Percentiles rank a stretch among this genome's conserved stretches.
phyloP scores from a whole-genome alignment of 1,140 invertebrate genomes.

The Pseudomyrmex gracilis region DNA sequence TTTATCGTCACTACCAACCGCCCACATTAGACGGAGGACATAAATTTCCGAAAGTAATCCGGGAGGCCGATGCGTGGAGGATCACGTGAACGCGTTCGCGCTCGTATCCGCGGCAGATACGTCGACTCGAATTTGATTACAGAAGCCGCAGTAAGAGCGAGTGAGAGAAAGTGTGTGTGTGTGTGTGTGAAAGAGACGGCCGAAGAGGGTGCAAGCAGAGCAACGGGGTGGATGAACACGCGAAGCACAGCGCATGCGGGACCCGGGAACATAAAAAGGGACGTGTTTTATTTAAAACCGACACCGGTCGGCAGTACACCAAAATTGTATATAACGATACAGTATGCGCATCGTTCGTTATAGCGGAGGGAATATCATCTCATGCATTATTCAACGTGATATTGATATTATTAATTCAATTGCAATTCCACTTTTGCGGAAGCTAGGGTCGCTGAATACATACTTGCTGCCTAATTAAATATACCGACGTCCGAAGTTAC shows the following conservation, averaged over 20 bases:
- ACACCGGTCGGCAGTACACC: constrained; percentile 28
- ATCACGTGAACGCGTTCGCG: constrained; percentile 18
- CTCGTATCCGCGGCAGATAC: constrained; percentile 52
- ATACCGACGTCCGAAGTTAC: constrained; percentile 62
- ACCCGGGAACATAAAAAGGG: constrained; percentile 46
- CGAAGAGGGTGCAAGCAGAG: constrained; percentile 37
- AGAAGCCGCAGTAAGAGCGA: constrained; percentile 1
- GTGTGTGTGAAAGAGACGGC: neutral
- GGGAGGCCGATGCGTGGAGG: constrained; percentile 8
- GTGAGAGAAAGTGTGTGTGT: neutral
- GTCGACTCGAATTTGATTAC: constrained; percentile 71
- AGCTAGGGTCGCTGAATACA: constrained; percentile 37
- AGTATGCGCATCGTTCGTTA: constrained; percentile 46
- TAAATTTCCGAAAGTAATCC: constrained; percentile 67
- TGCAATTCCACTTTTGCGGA: constrained; percentile 67
- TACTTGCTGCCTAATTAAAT: constrained; percentile 70
- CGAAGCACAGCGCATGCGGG: neutral
- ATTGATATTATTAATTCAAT: constrained; percentile 71
- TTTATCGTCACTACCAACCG: constrained; percentile 55
- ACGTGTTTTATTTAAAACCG: constrained; percentile 62
- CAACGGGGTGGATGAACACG: constrained; percentile 19
- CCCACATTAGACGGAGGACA: constrained; percentile 57
- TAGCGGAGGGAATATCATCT: constrained; percentile 62
- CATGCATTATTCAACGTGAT: constrained; percentile 72
- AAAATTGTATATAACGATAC: constrained; percentile 47